phyloP scores from a whole-genome alignment of 2,113 vertebrate genomes.

The Callorhinus ursinus region DNA sequence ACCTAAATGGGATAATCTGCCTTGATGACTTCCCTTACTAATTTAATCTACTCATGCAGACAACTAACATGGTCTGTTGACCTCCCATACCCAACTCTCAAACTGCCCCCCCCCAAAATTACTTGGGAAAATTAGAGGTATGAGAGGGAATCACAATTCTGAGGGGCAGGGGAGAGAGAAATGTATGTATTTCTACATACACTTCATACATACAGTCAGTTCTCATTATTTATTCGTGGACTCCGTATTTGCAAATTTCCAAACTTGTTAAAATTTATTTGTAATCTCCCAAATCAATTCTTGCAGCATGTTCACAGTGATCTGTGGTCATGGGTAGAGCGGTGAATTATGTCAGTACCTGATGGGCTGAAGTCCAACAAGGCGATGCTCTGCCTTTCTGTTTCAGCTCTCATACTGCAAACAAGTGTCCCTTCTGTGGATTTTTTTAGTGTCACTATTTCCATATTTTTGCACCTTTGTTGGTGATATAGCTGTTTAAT shows the following conservation, averaged over 20 bases:
- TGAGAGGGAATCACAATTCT: neutral
- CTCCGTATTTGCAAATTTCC: neutral
- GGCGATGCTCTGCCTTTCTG: neutral
- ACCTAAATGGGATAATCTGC: neutral
- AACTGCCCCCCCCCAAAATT: neutral
- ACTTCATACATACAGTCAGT: neutral
- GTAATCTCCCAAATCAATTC: neutral
- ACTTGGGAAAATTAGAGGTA: neutral
- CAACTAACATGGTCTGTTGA: neutral
- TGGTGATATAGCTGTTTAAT: neutral
- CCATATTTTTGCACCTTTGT: neutral
- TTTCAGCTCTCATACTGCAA: neutral
- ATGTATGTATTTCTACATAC: neutral
- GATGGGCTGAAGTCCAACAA: neutral
- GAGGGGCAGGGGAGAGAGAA: neutral
- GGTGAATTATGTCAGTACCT: neutral
- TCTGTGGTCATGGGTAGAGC: neutral
- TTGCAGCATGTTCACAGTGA: neutral
- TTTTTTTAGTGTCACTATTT: neutral
- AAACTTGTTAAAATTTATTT: neutral
- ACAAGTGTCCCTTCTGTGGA: neutral
- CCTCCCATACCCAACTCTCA: neutral
- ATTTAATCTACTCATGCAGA: neutral
- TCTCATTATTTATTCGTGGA: neutral
- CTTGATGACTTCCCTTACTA: neutral